phyloP scores from a whole-genome alignment of 2,797 vertebrate genomes.

The Ciconia nigra region DNA sequence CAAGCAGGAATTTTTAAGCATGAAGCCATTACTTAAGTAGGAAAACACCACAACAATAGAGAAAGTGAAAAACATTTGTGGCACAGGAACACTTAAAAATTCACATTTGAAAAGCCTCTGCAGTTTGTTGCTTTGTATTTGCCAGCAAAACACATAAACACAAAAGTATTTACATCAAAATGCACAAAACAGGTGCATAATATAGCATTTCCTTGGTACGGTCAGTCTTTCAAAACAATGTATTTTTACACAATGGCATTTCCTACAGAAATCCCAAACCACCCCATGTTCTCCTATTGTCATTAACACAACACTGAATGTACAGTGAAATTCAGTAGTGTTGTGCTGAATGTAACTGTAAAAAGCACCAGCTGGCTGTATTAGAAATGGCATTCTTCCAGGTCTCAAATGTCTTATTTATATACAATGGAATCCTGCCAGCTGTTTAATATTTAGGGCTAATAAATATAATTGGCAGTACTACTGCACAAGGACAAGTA shows the following conservation, averaged over 20 bases:
- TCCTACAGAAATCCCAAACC: constrained; percentile 54
- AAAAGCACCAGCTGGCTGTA: constrained; percentile 77
- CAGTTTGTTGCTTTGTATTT: not conserved
- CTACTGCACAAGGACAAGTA: constrained; percentile 70
- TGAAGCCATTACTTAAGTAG: not conserved
- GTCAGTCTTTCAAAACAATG: constrained; percentile 26
- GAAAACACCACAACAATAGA: not conserved
- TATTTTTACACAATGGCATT: constrained; percentile 51
- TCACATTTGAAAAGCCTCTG: not conserved
- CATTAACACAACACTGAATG: constrained; percentile 56
- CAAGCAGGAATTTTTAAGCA: not conserved
- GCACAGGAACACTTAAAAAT: not conserved
- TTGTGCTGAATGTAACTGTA: constrained; percentile 69
- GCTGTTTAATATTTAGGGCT: constrained; percentile 84
- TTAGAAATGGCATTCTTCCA: constrained; percentile 76
- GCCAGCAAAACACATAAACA: not conserved
- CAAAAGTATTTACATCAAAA: constrained; percentile 4
- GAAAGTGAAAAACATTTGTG: not conserved
- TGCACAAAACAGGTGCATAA: constrained; percentile 42
- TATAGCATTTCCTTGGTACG: constrained; percentile 22
- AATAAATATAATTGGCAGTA: constrained; percentile 82
- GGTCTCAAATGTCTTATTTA: constrained; percentile 82
- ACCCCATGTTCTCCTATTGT: constrained; percentile 44
- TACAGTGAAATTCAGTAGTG: constrained; percentile 62
- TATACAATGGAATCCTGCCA: constrained; percentile 80